Conservation (phyloP, 1,140 invertebrate genomes). For the Drosophila murphyi region DNA sequence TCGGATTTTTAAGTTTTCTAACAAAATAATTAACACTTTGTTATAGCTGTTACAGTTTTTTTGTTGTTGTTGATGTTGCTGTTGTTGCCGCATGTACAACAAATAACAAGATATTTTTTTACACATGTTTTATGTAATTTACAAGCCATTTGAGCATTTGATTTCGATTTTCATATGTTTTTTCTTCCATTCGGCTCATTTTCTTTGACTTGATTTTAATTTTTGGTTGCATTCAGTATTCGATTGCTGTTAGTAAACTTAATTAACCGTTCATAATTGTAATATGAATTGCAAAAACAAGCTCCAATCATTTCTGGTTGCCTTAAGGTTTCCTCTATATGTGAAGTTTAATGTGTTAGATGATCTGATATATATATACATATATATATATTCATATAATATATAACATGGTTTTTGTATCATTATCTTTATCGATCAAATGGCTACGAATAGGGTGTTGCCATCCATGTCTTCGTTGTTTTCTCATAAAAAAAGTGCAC, state of each 20-base stretch:
- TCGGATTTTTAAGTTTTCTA: constrained; percentile 45
- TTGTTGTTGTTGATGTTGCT: constrained; percentile 46
- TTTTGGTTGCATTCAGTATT: constrained; percentile 26
- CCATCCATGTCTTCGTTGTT: constrained; percentile 30
- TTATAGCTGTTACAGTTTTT: constrained; percentile 35
- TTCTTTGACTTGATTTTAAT: constrained; percentile 10
- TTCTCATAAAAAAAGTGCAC: neutral
- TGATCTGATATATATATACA: neutral
- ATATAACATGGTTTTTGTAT: constrained; percentile 3
- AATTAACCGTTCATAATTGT: constrained; percentile 58
- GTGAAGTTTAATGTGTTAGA: no score
- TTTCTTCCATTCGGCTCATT: constrained; percentile 10
- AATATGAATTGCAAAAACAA: constrained; percentile 3
- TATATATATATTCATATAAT: no score
- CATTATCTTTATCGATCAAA: constrained; percentile 18
- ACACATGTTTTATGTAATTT: constrained; percentile 61
- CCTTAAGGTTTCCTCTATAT: constrained; percentile 12
- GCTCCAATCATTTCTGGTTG: constrained; percentile 27
- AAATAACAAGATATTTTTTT: constrained; percentile 53
- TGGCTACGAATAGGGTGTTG: neutral
- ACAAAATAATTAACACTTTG: constrained; percentile 58
- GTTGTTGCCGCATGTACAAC: constrained; percentile 69
- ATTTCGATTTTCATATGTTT: constrained; percentile 38
- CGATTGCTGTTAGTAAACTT: constrained; percentile 40
- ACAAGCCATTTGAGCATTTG: constrained; percentile 43